A percentile compares a stretch with the other conserved stretches of the same genome.
phyloP scores from a whole-genome alignment of 2,797 vertebrate species.

The Phoebastria nigripes region DNA sequence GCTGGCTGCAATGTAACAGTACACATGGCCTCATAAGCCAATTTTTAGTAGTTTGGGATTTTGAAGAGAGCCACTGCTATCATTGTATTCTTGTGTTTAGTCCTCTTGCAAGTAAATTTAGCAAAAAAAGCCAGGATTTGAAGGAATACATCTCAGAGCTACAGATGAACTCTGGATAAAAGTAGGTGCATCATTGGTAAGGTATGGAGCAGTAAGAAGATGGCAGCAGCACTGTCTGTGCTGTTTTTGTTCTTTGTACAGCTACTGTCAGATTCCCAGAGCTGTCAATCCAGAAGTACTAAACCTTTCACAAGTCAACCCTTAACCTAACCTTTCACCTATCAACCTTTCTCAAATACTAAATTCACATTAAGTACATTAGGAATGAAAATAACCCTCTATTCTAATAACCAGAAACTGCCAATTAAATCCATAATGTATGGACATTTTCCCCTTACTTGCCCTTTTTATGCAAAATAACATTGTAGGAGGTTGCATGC shows the following conservation, averaged over 20 bases:
- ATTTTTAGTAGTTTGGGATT: neutral
- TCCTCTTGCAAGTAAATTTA: neutral
- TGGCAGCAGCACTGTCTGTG: neutral
- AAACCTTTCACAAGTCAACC: conserved; percentile 7
- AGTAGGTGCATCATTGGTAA: neutral
- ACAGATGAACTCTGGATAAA: neutral
- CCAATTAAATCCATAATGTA: conserved; percentile 66
- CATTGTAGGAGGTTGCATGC: neutral
- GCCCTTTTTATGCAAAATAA: conserved; percentile 65
- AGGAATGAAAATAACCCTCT: conserved; percentile 47
- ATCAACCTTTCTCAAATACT: conserved; percentile 31
- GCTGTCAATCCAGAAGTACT: conserved; percentile 18
- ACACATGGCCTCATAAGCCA: no score
- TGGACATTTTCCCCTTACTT: conserved; percentile 50
- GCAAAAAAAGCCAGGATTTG: neutral
- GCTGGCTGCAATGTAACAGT: neutral
- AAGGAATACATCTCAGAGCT: neutral
- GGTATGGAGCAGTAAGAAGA: neutral
- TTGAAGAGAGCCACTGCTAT: neutral
- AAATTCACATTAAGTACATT: conserved; percentile 38
- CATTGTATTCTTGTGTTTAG: neutral
- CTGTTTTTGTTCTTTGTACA: neutral
- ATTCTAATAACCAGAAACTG: conserved; percentile 42
- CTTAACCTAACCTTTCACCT: conserved; percentile 29
- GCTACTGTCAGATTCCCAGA: neutral